A percentile compares a stretch with the other conserved stretches of the same genome.
These are phyloP conservation scores for Xiphorhynchus elegans DNA, from an alignment of 2,113 vertebrate genomes.

Conservation along the genomic window DNA sequence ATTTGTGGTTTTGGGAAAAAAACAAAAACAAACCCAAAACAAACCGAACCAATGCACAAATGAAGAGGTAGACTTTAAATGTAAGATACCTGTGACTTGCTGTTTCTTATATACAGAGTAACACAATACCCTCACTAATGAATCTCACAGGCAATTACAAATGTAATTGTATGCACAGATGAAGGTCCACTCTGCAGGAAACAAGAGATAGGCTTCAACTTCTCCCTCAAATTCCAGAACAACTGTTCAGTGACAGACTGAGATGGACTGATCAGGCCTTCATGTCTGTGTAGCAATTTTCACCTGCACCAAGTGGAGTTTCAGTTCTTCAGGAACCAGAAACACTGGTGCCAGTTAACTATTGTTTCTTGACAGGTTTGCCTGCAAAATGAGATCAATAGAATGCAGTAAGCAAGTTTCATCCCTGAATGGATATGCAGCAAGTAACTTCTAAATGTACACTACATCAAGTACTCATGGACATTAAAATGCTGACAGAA, in stretches of 20 bases:
- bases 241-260: not conserved
- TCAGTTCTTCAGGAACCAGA: not conserved
- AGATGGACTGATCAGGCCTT: not conserved
- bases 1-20: not conserved
- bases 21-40: not conserved
- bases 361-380: not conserved
- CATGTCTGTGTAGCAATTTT: not conserved
- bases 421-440: not conserved
- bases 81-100: not conserved
- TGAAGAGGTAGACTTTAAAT: not conserved
- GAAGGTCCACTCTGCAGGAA: not conserved
- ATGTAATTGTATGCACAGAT: not conserved
- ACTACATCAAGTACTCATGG: not conserved
- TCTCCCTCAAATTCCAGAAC: not conserved
- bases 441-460: not conserved
- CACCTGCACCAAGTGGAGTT: not conserved
- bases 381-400: not conserved
- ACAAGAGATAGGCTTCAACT: not conserved
- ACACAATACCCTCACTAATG: not conserved
- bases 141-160: not conserved
- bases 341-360: not conserved
- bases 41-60: not conserved
- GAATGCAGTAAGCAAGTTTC: not conserved
- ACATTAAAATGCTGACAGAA: not conserved
- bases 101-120: not conserved